Evolutionary conservation across 1,140 invertebrate genomes (phyloP), one percentile per base, ranked within the genome.

Genomic region (Euwallacea similis): DNA sequence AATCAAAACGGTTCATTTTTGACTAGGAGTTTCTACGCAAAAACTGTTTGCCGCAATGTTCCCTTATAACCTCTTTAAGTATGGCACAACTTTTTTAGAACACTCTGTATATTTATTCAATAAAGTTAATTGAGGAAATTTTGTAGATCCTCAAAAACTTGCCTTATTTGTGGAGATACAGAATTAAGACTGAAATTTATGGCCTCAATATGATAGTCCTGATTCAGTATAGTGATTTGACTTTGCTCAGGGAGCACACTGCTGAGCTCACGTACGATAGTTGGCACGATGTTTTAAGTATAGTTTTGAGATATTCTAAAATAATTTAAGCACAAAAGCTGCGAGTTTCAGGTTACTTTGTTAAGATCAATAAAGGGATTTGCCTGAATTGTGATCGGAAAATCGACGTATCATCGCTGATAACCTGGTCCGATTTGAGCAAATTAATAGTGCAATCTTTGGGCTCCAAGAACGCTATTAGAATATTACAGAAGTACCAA

Each of bases 381-480:
- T 83, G 83, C 74, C 75, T 83, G 21, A 80, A 81, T 66, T 83
- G 82, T 72, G 77, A 77, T 13, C 65, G 75, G 42, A 58, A 62
- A 15, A 76, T 81, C 50, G 76, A 79, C 64, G 43, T 75, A 15
- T 66, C 71, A 42, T 71, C 56, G 13, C 41, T 69, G n/a, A 59
- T 82, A 7, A 50, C 74, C 9, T 84, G 83, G 83, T 80, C 75
- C 41, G 67, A 79, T 15, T 73, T 83, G 46, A 76, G 75, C 10
- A 71, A 73, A 47, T 56, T 76, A 3, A 77, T 81, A 69, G 56
- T 83, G n/a, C 75, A 81, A 73, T 79, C 77, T 13, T 76, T 84
- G 56, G 79, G 79, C 43, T 64, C 76, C 6, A 65, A 75, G 55
- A 74, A 74, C 70, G 75, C 81, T 0, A 60, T 79, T 33, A 71